These are phyloP conservation scores for Chromobotia macracanthus DNA, from an alignment of 2,797 vertebrate genomes.

Conservation along the genomic window DNA sequence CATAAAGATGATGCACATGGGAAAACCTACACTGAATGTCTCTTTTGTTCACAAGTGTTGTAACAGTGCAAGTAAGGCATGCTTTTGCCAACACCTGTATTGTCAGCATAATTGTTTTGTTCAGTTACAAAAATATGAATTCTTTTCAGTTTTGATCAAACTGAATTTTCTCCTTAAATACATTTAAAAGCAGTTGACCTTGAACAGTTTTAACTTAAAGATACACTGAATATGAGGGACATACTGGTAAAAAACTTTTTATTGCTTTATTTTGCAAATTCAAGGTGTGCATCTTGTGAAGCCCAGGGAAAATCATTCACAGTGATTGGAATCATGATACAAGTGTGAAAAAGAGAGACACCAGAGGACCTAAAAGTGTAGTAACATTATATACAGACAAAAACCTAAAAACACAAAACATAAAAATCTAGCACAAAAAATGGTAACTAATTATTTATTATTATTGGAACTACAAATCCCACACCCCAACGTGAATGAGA, in stretches of 20 bases:
- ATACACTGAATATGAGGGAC: conserved; percentile 43
- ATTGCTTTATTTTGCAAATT: conserved; percentile 50
- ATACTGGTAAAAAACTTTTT: conserved; percentile 60
- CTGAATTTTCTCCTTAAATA: too few relatives aligned
- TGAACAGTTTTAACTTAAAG: too few relatives aligned
- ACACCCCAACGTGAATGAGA: conserved; percentile 64
- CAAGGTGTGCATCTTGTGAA: too few relatives aligned
- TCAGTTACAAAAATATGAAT: too few relatives aligned
- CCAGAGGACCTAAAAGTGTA: conserved; percentile 63
- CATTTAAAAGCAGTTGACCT: conserved; percentile 37
- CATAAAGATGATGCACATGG: conserved; percentile 75
- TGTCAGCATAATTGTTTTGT: background rate
- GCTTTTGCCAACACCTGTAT: conserved; percentile 67
- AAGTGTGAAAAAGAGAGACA: conserved; percentile 78
- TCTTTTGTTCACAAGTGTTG: conserved; percentile 74
- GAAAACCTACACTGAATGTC: conserved; percentile 64
- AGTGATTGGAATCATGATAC: conserved; percentile 54
- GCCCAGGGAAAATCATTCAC: background rate
- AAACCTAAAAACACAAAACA: conserved; percentile 54
- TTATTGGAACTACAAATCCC: conserved; percentile 59
- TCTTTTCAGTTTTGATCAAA: too few relatives aligned
- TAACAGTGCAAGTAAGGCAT: conserved; percentile 68
- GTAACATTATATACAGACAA: conserved; percentile 69
- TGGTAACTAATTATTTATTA: conserved; percentile 47
- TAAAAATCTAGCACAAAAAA: conserved; percentile 56